A percentile compares a stretch with the other conserved stretches of the same genome.
phyloP scores from a whole-genome alignment of 2,113 vertebrate species.

The Progne subis region DNA sequence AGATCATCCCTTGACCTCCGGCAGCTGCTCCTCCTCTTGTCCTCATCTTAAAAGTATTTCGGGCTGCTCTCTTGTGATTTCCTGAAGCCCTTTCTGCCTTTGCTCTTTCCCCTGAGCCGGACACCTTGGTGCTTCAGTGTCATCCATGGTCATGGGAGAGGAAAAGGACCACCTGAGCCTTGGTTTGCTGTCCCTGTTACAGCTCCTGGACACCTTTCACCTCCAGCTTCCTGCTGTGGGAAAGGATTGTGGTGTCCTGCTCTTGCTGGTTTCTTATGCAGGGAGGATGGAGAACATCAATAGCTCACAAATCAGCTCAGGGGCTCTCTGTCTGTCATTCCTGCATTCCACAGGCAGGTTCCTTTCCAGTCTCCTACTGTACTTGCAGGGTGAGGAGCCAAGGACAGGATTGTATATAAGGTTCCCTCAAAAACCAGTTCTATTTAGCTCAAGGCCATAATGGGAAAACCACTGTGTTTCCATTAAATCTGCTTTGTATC shows the following conservation, averaged over 20 bases:
- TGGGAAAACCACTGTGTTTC: neutral
- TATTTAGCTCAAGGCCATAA: neutral
- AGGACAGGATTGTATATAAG: neutral
- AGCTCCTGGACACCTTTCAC: neutral
- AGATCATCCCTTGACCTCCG: constrained; percentile 5
- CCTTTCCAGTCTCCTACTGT: neutral
- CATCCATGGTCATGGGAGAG: neutral
- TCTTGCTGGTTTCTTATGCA: neutral
- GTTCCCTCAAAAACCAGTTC: neutral
- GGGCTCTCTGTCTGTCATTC: neutral
- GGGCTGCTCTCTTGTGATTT: neutral
- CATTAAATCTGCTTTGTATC: neutral
- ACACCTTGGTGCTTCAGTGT: neutral
- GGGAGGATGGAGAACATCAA: neutral
- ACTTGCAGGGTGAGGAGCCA: neutral
- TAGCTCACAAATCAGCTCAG: neutral
- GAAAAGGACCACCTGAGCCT: neutral
- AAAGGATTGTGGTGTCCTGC: neutral
- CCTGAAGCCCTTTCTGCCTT: neutral
- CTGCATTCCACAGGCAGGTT: neutral
- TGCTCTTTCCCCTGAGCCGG: neutral
- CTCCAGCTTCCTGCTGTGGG: neutral
- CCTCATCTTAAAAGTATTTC: constrained; percentile 22
- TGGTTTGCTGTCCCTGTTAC: neutral
- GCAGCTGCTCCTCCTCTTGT: constrained; percentile 23